Percentiles rank a stretch among this genome's conserved stretches.
Evolutionary conservation across 2,888 invertebrate species (phyloP).

Genomic region (Busseola fusca): DNA sequence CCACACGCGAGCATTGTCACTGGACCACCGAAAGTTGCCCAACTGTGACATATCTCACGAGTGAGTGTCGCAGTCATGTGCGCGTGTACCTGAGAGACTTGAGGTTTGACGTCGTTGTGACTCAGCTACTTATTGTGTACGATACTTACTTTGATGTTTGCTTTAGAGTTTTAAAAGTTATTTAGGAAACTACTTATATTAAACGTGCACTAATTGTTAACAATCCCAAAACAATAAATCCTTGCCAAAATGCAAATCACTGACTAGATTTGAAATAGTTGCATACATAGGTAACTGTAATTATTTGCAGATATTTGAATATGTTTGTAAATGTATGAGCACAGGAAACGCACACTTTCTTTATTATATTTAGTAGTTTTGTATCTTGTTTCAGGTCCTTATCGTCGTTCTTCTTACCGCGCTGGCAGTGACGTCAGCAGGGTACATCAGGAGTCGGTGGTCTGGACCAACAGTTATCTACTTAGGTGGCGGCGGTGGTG

Average conservation of each 20-base stretch:
- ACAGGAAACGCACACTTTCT: background rate
- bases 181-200: background rate
- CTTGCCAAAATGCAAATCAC: background rate
- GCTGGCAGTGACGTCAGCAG: conserved; percentile 70
- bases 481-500: conserved; percentile 29
- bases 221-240: background rate
- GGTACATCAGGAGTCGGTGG: conserved; percentile 67
- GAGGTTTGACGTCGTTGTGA: background rate
- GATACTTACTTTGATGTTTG: background rate
- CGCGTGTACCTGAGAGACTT: background rate
- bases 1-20: conserved; percentile 11
- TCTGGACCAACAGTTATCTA: conserved; percentile 39
- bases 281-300: too few species aligned
- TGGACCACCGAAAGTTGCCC: conserved; percentile 14
- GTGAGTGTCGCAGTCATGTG: background rate
- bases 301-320: too few species aligned
- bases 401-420: conserved; percentile 64
- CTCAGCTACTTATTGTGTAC: background rate
- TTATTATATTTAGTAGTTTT: background rate
- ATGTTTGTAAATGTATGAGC: too few species aligned
- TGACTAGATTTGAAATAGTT: too few species aligned
- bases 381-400: conserved; percentile 51
- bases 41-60: conserved; percentile 11
- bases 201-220: background rate
- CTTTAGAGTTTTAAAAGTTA: background rate